Base-by-base conservation (phyloP, 1,140 invertebrate genomes). In the Dendroctonus ponderosae region DNA sequence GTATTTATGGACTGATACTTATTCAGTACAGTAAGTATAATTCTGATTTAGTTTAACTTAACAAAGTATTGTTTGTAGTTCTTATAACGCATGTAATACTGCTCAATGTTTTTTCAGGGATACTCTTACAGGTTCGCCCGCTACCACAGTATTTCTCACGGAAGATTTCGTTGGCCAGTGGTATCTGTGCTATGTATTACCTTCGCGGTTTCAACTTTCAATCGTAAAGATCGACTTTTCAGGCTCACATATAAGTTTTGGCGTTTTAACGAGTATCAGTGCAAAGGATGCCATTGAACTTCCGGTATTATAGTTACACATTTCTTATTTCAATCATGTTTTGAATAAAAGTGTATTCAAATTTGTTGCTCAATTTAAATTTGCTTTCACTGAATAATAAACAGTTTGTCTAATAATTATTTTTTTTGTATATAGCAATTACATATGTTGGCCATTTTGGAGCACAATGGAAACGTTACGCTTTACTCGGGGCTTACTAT, bases 261-360 rank as follows among this genome's bases (percentile, higher is more conserved):
- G 92, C 38, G 82, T 87, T 59, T 80, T 87, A 0, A 85, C 85
- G 0, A 85, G 83, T 39, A 85, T 96, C 50, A 78, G 85, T 48
- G 94, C 91, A 0, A 92, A 89, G 77, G 93, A 96, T 84, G 93
- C 92, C 41, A 86, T 91, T 9, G 85, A 86, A 64, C 81, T 96
- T 60, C 82, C 87, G 26, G 87, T 91, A 79, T 77, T 79, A 49
- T 4, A 12, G 12, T 49, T 26, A 26, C 3, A 26, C 26, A 26
- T 26, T 26, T 26, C 1, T 26, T 26, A 26, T 26, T 26, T 26
- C 26, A n/a, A n/a, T n/a, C n/a, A n/a, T n/a, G n/a, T n/a, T n/a
- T n/a, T n/a, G n/a, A n/a, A n/a, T n/a, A n/a, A n/a, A n/a, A n/a
- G n/a, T n/a, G n/a, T n/a, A n/a, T n/a, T n/a, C 26, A 26, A 26